Conservation (phyloP, 2,113 vertebrate genomes). For the Empidonax alnorum region DNA sequence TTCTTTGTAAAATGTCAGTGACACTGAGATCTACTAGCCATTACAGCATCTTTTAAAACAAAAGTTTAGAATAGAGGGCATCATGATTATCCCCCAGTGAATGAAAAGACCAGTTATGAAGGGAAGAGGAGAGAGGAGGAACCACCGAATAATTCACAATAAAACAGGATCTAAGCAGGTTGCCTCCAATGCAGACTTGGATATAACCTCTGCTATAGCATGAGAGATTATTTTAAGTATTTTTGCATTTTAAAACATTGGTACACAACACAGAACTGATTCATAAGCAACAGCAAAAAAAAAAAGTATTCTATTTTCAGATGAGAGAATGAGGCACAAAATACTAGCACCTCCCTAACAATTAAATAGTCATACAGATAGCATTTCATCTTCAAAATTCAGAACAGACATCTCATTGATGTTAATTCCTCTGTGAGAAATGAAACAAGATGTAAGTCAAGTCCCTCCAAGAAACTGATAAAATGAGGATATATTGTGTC, state of each 20-base stretch:
- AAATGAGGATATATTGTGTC: background rate
- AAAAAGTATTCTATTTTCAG: background rate
- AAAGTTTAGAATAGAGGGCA: background rate
- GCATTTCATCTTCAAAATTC: background rate
- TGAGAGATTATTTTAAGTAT: background rate
- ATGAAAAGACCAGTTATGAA: background rate
- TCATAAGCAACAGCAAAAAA: background rate
- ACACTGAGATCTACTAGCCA: background rate
- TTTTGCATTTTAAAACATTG: conserved; percentile 6
- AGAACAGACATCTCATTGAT: background rate
- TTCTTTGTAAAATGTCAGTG: background rate
- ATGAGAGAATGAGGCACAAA: background rate
- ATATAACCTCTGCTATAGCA: background rate
- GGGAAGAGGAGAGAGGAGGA: background rate
- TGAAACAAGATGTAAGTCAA: background rate
- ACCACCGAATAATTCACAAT: background rate
- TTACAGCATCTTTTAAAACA: background rate
- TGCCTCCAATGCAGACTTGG: background rate
- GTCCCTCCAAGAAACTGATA: background rate
- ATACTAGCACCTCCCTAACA: conserved; percentile 1
- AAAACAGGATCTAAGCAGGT: background rate
- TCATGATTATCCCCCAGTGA: background rate
- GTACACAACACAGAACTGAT: background rate
- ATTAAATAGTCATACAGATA: background rate
- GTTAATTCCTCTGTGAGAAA: background rate